These are phyloP conservation scores for Geotrupes spiniger DNA, from an alignment of 2,888 invertebrate species.

Conservation along the genomic window DNA sequence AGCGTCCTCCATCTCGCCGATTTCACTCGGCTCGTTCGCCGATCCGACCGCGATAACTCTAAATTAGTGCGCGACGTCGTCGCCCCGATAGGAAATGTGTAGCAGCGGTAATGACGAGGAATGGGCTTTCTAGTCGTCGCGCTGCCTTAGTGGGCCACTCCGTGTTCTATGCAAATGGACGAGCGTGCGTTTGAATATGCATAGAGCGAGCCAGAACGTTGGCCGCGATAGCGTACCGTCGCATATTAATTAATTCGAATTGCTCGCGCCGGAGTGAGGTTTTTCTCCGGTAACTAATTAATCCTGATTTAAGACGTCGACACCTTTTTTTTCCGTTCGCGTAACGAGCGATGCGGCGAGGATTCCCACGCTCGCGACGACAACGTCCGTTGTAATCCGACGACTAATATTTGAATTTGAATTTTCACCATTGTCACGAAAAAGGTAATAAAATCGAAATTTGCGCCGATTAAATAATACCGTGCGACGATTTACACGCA, in stretches of 20 bases:
- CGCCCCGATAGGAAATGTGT: constrained; percentile 1
- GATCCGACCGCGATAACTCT: not conserved
- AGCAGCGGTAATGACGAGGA: constrained; percentile 6
- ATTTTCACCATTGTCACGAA: no score
- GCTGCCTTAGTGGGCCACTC: constrained; percentile 24
- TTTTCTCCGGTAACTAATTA: constrained; percentile 35
- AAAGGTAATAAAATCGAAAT: no score
- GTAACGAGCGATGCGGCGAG: no score
- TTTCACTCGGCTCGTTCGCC: no score
- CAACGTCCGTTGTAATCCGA: no score
- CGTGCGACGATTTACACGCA: no score
- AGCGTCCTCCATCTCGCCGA: not conserved
- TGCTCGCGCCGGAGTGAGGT: constrained; percentile 35
- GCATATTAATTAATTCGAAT: constrained; percentile 39
- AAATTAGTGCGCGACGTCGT: not conserved
- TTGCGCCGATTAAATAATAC: no score
- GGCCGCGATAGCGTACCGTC: constrained; percentile 32
- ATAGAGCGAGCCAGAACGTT: constrained; percentile 32
- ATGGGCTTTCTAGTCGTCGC: not conserved
- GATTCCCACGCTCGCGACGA: no score
- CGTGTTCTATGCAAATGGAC: constrained; percentile 41
- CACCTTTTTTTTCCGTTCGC: no score
- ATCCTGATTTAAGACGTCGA: constrained; percentile 37
- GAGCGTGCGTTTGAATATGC: constrained; percentile 42
- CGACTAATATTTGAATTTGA: no score